Conservation (phyloP, 2,888 invertebrate genomes). For the Gandaritis pyraliata region DNA sequence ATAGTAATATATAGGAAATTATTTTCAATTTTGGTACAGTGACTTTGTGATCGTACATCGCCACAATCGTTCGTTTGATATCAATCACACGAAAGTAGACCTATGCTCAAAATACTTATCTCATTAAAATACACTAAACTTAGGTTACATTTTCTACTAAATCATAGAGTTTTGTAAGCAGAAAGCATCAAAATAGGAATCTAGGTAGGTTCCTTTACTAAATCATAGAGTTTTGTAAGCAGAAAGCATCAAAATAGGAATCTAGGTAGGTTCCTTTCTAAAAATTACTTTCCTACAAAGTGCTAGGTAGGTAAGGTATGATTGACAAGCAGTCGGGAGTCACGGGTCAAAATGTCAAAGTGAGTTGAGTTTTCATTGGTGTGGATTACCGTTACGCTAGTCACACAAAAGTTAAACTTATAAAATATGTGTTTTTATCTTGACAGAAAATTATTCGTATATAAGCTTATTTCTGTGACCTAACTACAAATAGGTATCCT, state of each 20-base stretch:
- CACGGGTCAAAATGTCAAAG: slow-evolving; percentile 21
- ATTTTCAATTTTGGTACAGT: too few relatives aligned
- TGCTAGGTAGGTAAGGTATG: slow-evolving; percentile 4
- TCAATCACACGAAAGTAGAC: too few relatives aligned
- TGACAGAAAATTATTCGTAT: neutral
- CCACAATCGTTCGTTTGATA: too few relatives aligned
- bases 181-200: neutral
- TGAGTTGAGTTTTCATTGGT: slow-evolving; percentile 3
- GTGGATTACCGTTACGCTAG: neutral
- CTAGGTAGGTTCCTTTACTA: too few relatives aligned
- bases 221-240: too few relatives aligned
- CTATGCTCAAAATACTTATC: too few relatives aligned
- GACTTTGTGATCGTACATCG: too few relatives aligned
- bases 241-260: neutral
- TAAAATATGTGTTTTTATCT: neutral
- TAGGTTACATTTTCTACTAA: too few relatives aligned
- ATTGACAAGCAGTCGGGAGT: slow-evolving; percentile 28
- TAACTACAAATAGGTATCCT: neutral
- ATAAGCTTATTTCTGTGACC: neutral
- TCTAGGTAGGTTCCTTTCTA: slow-evolving; percentile 13
- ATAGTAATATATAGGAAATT: too few relatives aligned
- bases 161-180: neutral
- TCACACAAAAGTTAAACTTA: neutral
- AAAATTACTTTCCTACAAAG: slow-evolving; percentile 16
- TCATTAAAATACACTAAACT: too few relatives aligned